Evolutionary conservation across 35 echinoderm and acorn worm species (phyloP), one percentile per base, ranked within the genome.

Genomic region (Stichopus chloronotus): DNA sequence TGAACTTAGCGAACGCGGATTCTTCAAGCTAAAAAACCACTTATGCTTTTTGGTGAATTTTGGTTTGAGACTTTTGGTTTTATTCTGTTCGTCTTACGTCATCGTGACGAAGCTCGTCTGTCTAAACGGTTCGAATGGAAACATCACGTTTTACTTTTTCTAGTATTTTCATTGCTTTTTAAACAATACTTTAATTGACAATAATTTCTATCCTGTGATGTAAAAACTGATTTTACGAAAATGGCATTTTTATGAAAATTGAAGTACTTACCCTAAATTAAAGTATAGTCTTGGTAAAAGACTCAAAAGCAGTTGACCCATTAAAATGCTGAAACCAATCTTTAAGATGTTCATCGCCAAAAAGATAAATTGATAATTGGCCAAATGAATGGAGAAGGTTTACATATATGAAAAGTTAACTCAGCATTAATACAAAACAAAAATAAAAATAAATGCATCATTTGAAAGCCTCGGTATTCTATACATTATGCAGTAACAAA

Each of bases 321-420:
- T 74, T 74, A 74, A 61, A 74, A 74, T 74, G 22, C 19, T 43
- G 17, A n/a, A 20, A 20, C 19, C 22, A 74, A 74, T 74, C 69
- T 74, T 74, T 14, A 7, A 20, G 69, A n/a, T 74, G 22, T 74
- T 74, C 69, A 74, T 74, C 69, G 13, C 13, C 19, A 74, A 74
- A 74, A 20, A 20, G 69, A 74, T 74, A 74, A 74, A 74, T 74
- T 74, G 69, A 74, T 74, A 74, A 74, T 74, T 74, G 13, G 69
- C 69, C 69, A 74, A 74, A 74, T 74, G 69, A 14, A 65, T 65
- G 11, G 61, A 65, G 19, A 19, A 65, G 61, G 61, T 65, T 14
- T 11, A 65, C 61, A 43, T 43, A 43, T 65, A 65, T 65, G 11
- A 8, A 65, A 5, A 43, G 61, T 65, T 65, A 65, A 65, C 61